Evolutionary conservation across 1,140 invertebrate genomes (phyloP), one percentile per base, ranked within the genome.

Genomic region (Hycleus phaleratus): DNA sequence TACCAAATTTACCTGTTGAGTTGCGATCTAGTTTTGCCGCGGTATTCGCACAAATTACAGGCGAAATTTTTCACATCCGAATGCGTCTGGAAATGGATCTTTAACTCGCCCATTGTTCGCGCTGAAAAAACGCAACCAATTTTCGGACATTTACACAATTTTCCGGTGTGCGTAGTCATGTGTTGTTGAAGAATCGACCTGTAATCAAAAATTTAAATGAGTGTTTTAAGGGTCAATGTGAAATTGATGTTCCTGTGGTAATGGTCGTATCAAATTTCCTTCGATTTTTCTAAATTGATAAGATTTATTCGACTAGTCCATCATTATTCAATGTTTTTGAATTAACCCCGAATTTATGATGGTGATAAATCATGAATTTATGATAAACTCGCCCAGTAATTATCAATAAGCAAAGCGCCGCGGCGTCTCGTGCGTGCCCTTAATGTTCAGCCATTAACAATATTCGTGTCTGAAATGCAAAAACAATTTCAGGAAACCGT

Each of bases 1-100:
- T 43, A 2, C 24, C 6, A 25, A 32, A 25, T 57, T 66, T 79
- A 88, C 79, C 84, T 83, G 6, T 74, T 71, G 3, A 88, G 72
- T 60, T 85, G 81, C 12, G 77, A 76, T 40, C 79, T 79, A 1
- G 82, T 85, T 63, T 84, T 83, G 1, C 82, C 81, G 3, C 79
- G 72, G 64, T 84, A 90, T 0, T 77, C 71, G 66, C 88, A 90
- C 7, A 80, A 71, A 10, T 80, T 74, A 70, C 88, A 88, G 0
- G 78, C 70, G 67, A 79, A 87, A 7, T 76, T 71, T 62, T 79
- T 73, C 52, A 74, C 72, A 7, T 76, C 69, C 3, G 73, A 73
- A 58, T 78, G 76, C 2, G 67, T 68, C 26, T 74, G 69, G 59
- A 82, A 80, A 10, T 83, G 81, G 9, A 65, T 67, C 42, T 71